Base-by-base conservation (phyloP, 2,888 invertebrate species). In the Synergus gifuensis region DNA sequence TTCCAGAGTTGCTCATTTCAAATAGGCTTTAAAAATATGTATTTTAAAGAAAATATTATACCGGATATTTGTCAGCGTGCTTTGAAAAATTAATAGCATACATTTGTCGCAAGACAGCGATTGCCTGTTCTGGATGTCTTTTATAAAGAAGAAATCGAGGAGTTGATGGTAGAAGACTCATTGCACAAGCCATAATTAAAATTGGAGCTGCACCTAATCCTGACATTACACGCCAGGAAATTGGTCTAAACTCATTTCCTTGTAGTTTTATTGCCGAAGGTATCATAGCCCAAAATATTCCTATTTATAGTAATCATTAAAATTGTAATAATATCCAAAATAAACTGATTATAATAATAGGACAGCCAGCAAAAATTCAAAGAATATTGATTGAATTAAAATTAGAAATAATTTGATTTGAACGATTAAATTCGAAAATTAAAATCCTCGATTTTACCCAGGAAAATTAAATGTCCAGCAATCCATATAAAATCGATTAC, bases 31-130 rank as follows among this genome's bases (percentile, higher is more conserved):
- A 7, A 54, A 54, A 54, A 0, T n/a, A n/a, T 54, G 12, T 36
- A 40, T 64, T 16, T 11, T 58, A 49, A 49, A 9, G 12, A 79
- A 36, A 18, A 64, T 49, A n/a, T 80, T 76, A 16, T 87, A 93
- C 92, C 78, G 90, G 87, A 84, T 91, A 93, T 67, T 91, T 90
- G 77, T 93, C 92, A 28, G 90, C 89, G 82, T 93, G 93, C 82
- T 88, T 91, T 2, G 93, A 93, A 84, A 90, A 92, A 84, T 93
- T 93, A 67, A 93, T 91, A 16, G 93, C 92, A 84, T 92, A 93
- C 42, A 93, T 93, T 81, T 93, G 92, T 82, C 92, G 93, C 4
- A 93, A 83, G 5, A 92, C 88, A 22, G 88, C 79, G 2, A 92
- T 76, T 2, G 93, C 93, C 79, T 92, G 86, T 46, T 88, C 88